These are phyloP conservation scores for Lottia gigantea DNA, from an alignment of 2,888 invertebrate genomes.

Conservation along the genomic window DNA sequence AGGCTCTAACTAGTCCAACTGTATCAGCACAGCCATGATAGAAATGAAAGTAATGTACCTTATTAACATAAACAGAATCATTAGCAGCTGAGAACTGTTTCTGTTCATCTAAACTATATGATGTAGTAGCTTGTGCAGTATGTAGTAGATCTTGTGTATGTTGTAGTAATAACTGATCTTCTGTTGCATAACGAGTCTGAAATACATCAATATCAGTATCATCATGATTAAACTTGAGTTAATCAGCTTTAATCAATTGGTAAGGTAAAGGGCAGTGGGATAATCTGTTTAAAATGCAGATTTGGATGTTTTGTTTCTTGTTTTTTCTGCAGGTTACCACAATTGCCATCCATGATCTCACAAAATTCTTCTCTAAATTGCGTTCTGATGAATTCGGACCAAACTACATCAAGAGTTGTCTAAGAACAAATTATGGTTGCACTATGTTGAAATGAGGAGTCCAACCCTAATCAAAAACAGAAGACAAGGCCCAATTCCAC, in stretches of 20 bases:
- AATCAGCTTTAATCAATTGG: neutral
- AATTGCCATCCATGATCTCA: neutral
- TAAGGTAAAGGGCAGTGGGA: no score
- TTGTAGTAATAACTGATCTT: conserved; percentile 76
- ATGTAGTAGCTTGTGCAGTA: conserved; percentile 74
- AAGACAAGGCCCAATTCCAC: no score
- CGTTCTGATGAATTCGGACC: no score
- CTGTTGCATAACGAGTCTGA: conserved; percentile 72
- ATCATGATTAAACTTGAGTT: no score
- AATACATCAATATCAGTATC: conserved; percentile 21
- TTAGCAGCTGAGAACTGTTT: conserved; percentile 80
- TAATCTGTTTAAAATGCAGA: neutral
- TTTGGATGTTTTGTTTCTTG: neutral
- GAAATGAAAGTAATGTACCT: no score
- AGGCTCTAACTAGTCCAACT: no score
- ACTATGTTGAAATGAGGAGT: no score
- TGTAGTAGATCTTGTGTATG: conserved; percentile 79
- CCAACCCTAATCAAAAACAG: no score
- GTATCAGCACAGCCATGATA: no score
- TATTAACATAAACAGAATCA: conserved; percentile 86
- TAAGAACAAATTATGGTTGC: no score
- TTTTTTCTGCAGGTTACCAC: neutral
- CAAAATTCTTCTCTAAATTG: no score
- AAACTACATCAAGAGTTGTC: no score
- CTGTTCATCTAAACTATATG: conserved; percentile 71